Conservation (phyloP, 2,888 invertebrate species). For the Hololepta plana region DNA sequence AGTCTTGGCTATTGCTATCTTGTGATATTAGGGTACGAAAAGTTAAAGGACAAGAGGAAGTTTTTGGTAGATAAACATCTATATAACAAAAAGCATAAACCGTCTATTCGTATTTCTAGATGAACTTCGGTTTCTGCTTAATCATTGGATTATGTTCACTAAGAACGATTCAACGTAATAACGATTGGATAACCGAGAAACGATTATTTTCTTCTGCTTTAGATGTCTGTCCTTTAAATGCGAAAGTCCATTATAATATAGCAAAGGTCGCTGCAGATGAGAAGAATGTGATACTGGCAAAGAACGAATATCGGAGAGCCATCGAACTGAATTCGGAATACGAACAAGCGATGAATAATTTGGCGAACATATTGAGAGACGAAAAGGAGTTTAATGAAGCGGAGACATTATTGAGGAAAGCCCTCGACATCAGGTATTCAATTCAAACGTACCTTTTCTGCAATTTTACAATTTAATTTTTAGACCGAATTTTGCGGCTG, state of each 20-base stretch:
- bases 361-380: constrained; percentile 71
- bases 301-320: constrained; percentile 50
- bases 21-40: constrained; percentile 43
- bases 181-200: constrained; percentile 68
- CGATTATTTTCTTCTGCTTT: constrained; percentile 62
- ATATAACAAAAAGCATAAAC: too few relatives aligned
- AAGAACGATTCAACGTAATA: constrained; percentile 42
- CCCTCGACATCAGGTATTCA: constrained; percentile 49
- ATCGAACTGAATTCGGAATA: constrained; percentile 52
- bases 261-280: constrained; percentile 72
- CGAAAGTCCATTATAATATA: constrained; percentile 86
- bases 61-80: too few relatives aligned
- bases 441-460: too few relatives aligned
- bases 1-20: constrained; percentile 65
- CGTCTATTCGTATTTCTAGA: too few relatives aligned
- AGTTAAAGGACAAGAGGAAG: too few relatives aligned
- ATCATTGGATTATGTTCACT: constrained; percentile 19
- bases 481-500: constrained; percentile 78
- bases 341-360: constrained; percentile 87
- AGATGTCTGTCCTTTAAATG: constrained; percentile 82
- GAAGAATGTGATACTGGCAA: constrained; percentile 47
- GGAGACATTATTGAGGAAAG: constrained; percentile 49
- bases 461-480: too few relatives aligned
- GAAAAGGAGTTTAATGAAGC: constrained; percentile 49
- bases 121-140: too few relatives aligned